Conservation (phyloP, 2,888 invertebrate species). For the Doris montereyensis region DNA sequence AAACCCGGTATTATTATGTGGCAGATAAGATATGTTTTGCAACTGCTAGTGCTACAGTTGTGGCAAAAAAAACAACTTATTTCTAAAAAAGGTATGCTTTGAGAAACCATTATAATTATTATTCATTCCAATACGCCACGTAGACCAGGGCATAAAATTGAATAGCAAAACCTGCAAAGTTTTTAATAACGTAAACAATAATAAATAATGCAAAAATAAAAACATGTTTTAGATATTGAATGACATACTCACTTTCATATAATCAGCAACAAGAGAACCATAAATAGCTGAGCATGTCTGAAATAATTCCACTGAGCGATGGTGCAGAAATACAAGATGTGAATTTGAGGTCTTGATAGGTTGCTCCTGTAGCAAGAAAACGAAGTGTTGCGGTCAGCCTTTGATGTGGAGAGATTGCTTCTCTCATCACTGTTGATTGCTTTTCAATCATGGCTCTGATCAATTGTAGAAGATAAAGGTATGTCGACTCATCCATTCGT, state of each 20-base stretch:
- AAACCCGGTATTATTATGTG: background rate
- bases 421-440: conserved; percentile 17
- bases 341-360: background rate
- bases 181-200: too few relatives aligned
- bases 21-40: background rate
- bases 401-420: conserved; percentile 6
- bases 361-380: conserved; percentile 14
- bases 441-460: conserved; percentile 7
- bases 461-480: background rate
- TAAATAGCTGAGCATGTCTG: background rate
- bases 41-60: background rate
- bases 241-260: background rate
- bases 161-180: too few relatives aligned
- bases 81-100: too few relatives aligned
- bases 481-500: conserved; percentile 28
- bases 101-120: too few relatives aligned
- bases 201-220: too few relatives aligned
- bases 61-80: too few relatives aligned
- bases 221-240: too few relatives aligned
- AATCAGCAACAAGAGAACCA: too few relatives aligned
- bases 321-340: background rate
- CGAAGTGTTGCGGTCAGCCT: conserved; percentile 6
- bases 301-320: background rate
- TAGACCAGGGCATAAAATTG: too few relatives aligned
- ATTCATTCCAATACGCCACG: too few relatives aligned